Conservation (phyloP, 2,888 invertebrate species). For the Gordius sp. region DNA sequence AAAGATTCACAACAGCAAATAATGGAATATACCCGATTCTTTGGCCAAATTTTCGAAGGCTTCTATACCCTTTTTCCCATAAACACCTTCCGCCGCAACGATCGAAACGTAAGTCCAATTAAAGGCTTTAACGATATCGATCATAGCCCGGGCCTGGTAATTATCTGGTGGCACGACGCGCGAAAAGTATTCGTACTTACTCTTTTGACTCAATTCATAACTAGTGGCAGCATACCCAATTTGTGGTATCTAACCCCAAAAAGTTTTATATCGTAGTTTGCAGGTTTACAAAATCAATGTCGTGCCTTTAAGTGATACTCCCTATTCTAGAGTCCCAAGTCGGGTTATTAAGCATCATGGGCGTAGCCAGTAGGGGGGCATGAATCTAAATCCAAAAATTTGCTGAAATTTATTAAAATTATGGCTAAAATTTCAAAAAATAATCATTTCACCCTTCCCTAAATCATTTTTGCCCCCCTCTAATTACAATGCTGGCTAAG, state of each 20-base stretch:
- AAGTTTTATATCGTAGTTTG: background rate
- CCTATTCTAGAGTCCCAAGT: too few relatives aligned
- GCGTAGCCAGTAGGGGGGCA: conserved; percentile 25
- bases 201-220: conserved; percentile 42
- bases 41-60: conserved; percentile 27
- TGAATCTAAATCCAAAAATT: too few relatives aligned
- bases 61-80: conserved; percentile 41
- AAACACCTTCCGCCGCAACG: conserved; percentile 47
- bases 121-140: conserved; percentile 40
- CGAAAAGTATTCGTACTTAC: conserved; percentile 42
- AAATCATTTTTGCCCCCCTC: too few relatives aligned
- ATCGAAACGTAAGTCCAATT: conserved; percentile 50
- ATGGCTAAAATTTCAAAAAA: too few relatives aligned
- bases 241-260: conserved; percentile 36
- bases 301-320: too few relatives aligned
- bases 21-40: conserved; percentile 26
- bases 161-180: conserved; percentile 46
- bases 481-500: too few relatives aligned
- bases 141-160: conserved; percentile 43
- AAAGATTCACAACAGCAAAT: too few relatives aligned
- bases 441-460: too few relatives aligned
- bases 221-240: conserved; percentile 46
- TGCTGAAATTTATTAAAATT: too few relatives aligned
- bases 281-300: too few relatives aligned
- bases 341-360: too few relatives aligned